Evolutionary conservation across 2,888 invertebrate genomes (phyloP), one percentile per base, ranked within the genome.

Genomic region (Malthinus flaveolus): DNA sequence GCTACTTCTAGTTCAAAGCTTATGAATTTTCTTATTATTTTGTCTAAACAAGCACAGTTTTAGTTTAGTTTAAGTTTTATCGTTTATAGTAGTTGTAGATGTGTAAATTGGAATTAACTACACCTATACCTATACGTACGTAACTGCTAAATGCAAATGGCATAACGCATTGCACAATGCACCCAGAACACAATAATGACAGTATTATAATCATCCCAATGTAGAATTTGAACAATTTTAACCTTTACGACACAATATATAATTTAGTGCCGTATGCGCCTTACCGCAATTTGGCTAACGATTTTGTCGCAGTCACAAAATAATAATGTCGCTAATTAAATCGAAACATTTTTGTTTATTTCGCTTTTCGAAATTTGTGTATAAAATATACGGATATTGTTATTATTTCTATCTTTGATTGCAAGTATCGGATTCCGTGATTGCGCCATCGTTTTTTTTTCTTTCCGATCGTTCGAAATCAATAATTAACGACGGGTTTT

Each of bases 401-500:
- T 42, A 15, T 15, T 39, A 15, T 39, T 39, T 52, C 32, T 36
- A 9, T 9, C 31, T 10, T 34, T 52, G 52, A 52, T 52, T 45
- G 44, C 32, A 52, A 31, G 52, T 45, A 52, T 52, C 35, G 45
- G 52, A 34, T 33, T 31, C 15, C 23, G 23, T 52, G 45, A 52
- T 52, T 52, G 44, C 45, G 31, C 15, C 5, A 2, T 23, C 23
- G 23, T 23, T 23, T 23, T 23, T 23, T 23, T 23, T 32, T 23
- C 5, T 32, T 11, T 35, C 49, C 37, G 34, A 36, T 49, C 36
- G 34, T 12, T 15, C 35, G 4, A 32, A 52, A 52, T 52, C 52
- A 35, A 45, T 52, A 52, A 52, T 52, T 52, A 52, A 45, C 45
- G 12, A 13, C 4, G 51, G 51, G 10, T 35, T 31, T 45, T 11